Conservation (phyloP, 2,888 invertebrate species). For the Melanotus villosus region DNA sequence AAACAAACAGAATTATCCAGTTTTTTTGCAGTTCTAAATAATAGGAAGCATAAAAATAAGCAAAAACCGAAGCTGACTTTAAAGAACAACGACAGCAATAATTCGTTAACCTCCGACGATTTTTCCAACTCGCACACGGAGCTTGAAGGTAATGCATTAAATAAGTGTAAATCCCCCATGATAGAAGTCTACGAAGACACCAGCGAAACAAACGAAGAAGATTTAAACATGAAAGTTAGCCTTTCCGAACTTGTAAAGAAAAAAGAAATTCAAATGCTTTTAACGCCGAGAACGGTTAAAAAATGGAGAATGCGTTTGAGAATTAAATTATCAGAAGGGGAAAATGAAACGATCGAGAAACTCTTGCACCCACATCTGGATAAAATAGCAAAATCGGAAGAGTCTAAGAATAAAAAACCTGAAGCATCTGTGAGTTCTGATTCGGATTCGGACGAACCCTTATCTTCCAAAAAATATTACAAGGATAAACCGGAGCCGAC, state of each 20-base stretch:
- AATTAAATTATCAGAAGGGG: conserved; percentile 31
- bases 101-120: neutral
- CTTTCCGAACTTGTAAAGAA: too few relatives aligned
- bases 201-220: too few relatives aligned
- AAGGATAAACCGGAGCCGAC: neutral
- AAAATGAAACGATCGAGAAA: conserved; percentile 31
- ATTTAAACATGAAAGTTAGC: too few relatives aligned
- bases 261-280: neutral
- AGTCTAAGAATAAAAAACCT: conserved; percentile 18
- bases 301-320: conserved; percentile 55
- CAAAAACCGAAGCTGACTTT: conserved; percentile 1
- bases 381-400: conserved; percentile 15
- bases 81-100: conserved; percentile 6
- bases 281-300: conserved; percentile 34
- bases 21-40: conserved; percentile 3
- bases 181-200: neutral
- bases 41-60: neutral
- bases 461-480: neutral
- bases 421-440: neutral
- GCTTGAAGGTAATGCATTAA: neutral
- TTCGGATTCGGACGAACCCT: conserved; percentile 18
- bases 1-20: conserved; percentile 17
- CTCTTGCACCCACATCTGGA: neutral
- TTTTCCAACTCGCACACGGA: neutral
- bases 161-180: neutral